Evolutionary conservation across 2,888 invertebrate genomes (phyloP), one percentile per base, ranked within the genome.

Genomic region (Platycheirus rosarum): DNA sequence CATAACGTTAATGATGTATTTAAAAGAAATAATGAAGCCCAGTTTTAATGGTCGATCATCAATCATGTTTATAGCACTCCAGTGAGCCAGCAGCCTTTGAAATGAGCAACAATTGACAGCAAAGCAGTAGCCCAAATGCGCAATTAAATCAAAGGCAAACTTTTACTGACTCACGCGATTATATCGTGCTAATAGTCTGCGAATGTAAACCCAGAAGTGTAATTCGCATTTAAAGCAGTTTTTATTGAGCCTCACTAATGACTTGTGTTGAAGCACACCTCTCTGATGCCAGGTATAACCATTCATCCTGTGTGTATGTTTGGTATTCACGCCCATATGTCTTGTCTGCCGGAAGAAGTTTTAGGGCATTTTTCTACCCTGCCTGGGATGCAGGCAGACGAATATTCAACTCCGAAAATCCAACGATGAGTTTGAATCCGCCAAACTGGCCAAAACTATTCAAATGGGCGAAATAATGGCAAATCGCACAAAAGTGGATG

Each of bases 21-120:
- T 20, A 2, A 53, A 35, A 13, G 20, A 29, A 26, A 60, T 26
- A 60, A 26, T 42, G 11, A 42, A 60, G 26, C 9, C 37, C 55
- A 60, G 42, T 29, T 66, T 82, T 82, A 76, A 71, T 49, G 29
- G 35, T 23, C 37, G 68, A 63, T 49, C 82, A 77, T 82, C 82
- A 82, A 82, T 82, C 77, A 77, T 63, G 57, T 82, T 82, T 68
- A 77, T 68, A 46, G 68, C 63, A 29, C 35, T 29, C 2, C 29
- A 32, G 37, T 40, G 42, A 32, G 29, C 8, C n/a, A n/a, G 8
- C 49, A 74, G 32, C 51, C 40, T 44, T 35, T 42, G 60, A 71
- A 60, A 49, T 62, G 66, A 77, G 66, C 68, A 63, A 46, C 51
- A 53, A 71, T 49, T 68, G 62, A 63, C 35, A 51, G 46, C 26